Evolutionary conservation across 2,797 vertebrate species (phyloP), one percentile per base, ranked within the genome.

Genomic region (Pteronotus mesoamericanus): DNA sequence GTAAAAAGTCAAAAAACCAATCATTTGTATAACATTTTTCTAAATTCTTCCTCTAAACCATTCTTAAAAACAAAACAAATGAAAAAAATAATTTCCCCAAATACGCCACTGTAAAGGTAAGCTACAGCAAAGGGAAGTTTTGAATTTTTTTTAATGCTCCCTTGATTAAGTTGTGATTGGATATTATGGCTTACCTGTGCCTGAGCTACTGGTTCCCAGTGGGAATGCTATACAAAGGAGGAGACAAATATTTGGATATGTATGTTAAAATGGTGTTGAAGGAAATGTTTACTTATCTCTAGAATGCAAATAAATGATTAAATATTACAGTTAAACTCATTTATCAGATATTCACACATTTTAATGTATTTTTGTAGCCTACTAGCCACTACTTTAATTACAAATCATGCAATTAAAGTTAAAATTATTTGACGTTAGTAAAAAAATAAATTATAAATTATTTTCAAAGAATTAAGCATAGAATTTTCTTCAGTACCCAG

Each of bases 121-220:
- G 86, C 51, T 34, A 68, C 1, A 26, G 34, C 10, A 44, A 80
- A 84, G 42, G 15, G 24, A 39, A 16, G 14, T 79, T 79, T 46
- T 42, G 4, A 5, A 37, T 32, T 44, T 59, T 75, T 37, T 39
- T 39, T 59, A 88, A 64, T 74, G 6, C 5, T 19, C 44, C 48
- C 2, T 15, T 77, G 34, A 64, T 57, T 80, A 88, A 77, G 44
- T 5, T 77, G 29, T 59, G 39, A 14, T n/a, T 85, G 32, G 29
- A 57, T 29, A 11, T 34, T 4, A 32, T 26, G 9, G 68, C 92
- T 97, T 91, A 96, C 97, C 96, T 96, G 91, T 11, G 29, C n/a
- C 34, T 68, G 86, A 44, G 29, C 77, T 84, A 44, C 83, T 93
- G 48, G 96, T 86, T n/a, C 74, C n/a, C 21, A 48, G 21, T 37